Conservation (phyloP, 1,140 invertebrate genomes). For the Dinoponera quadriceps region DNA sequence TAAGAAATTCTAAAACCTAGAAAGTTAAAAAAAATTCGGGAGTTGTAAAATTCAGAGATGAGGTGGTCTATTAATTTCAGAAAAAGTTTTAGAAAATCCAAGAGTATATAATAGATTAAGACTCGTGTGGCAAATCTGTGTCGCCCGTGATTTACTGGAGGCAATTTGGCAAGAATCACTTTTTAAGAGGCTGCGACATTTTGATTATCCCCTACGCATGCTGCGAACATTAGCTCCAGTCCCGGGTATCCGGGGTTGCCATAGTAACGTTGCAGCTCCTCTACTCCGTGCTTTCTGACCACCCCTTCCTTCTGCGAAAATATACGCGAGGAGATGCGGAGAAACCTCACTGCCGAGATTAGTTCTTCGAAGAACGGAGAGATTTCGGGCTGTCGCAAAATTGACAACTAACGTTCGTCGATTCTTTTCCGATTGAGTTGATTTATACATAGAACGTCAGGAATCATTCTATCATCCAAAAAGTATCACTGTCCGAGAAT, state of each 20-base stretch:
- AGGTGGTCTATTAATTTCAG: neutral
- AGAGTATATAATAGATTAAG: neutral
- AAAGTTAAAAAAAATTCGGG: neutral
- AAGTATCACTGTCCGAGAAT: neutral
- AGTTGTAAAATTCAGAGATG: slow-evolving; percentile 7
- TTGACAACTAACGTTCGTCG: neutral
- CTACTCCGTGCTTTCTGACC: slow-evolving; percentile 73
- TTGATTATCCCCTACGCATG: slow-evolving; percentile 4
- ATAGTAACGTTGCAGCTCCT: slow-evolving; percentile 80
- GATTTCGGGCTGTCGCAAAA: neutral
- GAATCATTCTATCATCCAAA: neutral
- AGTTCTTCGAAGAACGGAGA: neutral
- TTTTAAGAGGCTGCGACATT: slow-evolving; percentile 34
- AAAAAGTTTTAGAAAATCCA: neutral
- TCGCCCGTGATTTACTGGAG: neutral
- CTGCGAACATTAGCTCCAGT: slow-evolving; percentile 73
- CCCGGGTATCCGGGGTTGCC: slow-evolving; percentile 83
- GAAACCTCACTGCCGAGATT: neutral
- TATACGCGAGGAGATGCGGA: neutral
- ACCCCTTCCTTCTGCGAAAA: slow-evolving; percentile 51
- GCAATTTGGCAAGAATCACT: slow-evolving; percentile 22
- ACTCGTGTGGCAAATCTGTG: slow-evolving; percentile 6
- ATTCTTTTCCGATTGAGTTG: slow-evolving; percentile 8
- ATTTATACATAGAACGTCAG: neutral
- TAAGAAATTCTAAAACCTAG: neutral